Evolutionary conservation across 2,113 vertebrate genomes (phyloP).

Genomic region (Puntigrus tetrazona): DNA sequence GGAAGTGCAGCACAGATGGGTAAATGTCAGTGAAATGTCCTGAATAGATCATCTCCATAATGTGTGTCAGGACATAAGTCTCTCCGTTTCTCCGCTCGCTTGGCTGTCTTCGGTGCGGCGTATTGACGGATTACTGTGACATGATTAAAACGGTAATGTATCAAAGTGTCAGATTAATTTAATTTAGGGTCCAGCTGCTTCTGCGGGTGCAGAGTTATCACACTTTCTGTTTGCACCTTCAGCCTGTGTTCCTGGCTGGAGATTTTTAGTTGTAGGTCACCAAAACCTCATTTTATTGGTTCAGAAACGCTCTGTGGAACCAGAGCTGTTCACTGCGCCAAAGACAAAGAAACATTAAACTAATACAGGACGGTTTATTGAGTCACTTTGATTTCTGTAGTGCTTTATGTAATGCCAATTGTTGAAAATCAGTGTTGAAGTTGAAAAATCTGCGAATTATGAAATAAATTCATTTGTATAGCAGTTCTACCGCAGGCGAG

Average conservation of each 20-base stretch:
- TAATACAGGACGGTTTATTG: background rate
- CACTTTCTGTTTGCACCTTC: background rate
- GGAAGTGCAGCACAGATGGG: constrained; percentile 65
- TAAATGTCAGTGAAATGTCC: constrained; percentile 68
- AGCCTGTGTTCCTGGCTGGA: background rate
- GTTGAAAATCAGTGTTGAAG: background rate
- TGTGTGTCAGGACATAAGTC: constrained; percentile 65
- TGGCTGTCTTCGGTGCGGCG: constrained; percentile 7
- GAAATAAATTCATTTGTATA: no score
- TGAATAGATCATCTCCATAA: constrained; percentile 60
- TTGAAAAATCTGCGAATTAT: no score
- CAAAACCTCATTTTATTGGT: background rate
- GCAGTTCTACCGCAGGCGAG: no score
- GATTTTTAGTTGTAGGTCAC: background rate
- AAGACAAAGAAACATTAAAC: background rate
- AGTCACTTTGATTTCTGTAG: background rate
- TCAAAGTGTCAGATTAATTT: constrained; percentile 57
- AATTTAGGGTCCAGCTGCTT: constrained; percentile 51
- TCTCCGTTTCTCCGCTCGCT: constrained; percentile 40
- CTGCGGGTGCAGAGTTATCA: background rate
- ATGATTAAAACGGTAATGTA: constrained; percentile 52
- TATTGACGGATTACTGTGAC: constrained; percentile 52
- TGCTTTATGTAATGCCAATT: background rate
- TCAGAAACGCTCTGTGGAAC: background rate
- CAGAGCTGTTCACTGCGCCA: background rate